Conservation (phyloP, 2,888 invertebrate genomes). For the Eurytoma adleriae region DNA sequence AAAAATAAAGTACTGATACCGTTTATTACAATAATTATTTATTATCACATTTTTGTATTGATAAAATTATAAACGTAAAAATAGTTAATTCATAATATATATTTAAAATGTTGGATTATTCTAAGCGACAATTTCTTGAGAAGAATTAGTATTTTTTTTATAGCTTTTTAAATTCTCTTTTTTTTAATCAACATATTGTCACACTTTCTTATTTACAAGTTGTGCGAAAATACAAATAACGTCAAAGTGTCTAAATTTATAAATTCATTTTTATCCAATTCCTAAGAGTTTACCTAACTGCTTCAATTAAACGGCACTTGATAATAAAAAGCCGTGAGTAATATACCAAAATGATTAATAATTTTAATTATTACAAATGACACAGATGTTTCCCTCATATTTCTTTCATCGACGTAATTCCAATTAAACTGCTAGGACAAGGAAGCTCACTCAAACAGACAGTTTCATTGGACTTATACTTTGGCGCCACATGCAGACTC, state of each 20-base stretch:
- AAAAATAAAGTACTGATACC: too few relatives aligned
- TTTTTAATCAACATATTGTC: constrained; percentile 38
- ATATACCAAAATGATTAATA: too few relatives aligned
- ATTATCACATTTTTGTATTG: constrained; percentile 41
- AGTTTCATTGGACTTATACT: too few relatives aligned
- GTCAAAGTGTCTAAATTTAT: background rate
- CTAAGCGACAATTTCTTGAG: constrained; percentile 2
- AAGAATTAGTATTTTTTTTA: background rate
- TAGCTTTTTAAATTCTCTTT: background rate
- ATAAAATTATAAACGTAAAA: constrained; percentile 43
- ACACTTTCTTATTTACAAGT: constrained; percentile 38
- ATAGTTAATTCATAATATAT: constrained; percentile 20
- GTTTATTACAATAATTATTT: constrained; percentile 29
- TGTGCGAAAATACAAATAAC: constrained; percentile 5
- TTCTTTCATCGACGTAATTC: too few relatives aligned
- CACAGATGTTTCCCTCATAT: too few relatives aligned
- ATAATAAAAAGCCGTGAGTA: too few relatives aligned
- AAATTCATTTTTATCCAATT: background rate
- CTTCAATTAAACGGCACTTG: too few relatives aligned
- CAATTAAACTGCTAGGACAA: too few relatives aligned
- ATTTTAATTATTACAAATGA: too few relatives aligned
- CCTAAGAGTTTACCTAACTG: background rate
- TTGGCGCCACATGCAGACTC: too few relatives aligned
- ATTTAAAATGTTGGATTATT: constrained; percentile 17
- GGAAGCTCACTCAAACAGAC: too few relatives aligned